phyloP scores from a whole-genome alignment of 2,797 vertebrate species.

The Clarias platycephalus region DNA sequence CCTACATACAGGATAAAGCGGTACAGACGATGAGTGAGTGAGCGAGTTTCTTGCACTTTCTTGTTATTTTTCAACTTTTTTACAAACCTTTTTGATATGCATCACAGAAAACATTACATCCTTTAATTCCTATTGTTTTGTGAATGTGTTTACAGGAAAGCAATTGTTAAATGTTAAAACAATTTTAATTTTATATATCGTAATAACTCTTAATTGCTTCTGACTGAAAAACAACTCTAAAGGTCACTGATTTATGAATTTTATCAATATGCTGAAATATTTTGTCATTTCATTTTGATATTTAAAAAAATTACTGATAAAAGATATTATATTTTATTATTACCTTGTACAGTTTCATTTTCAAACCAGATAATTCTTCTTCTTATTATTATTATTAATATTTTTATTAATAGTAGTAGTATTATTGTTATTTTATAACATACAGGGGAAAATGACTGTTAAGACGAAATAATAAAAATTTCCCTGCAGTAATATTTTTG shows the following conservation, averaged over 20 bases:
- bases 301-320: neutral
- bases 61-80: neutral
- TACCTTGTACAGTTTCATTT: neutral
- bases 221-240: neutral
- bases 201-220: neutral
- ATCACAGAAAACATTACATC: neutral
- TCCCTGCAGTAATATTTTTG: neutral
- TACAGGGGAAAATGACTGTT: neutral
- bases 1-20: too few species aligned
- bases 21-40: too few species aligned
- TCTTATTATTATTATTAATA: neutral
- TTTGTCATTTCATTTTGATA: neutral
- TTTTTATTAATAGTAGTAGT: neutral
- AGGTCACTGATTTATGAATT: neutral
- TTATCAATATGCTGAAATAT: neutral
- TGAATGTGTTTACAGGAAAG: neutral
- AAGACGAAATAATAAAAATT: neutral
- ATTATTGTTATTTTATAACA: neutral
- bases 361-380: neutral
- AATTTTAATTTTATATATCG: too few species aligned
- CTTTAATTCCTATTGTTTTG: neutral
- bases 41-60: too few species aligned
- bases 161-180: too few species aligned
- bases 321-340: neutral
- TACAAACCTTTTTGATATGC: neutral